Conservation (phyloP, 2,797 vertebrate species). For the Gallinago nigripennis region DNA sequence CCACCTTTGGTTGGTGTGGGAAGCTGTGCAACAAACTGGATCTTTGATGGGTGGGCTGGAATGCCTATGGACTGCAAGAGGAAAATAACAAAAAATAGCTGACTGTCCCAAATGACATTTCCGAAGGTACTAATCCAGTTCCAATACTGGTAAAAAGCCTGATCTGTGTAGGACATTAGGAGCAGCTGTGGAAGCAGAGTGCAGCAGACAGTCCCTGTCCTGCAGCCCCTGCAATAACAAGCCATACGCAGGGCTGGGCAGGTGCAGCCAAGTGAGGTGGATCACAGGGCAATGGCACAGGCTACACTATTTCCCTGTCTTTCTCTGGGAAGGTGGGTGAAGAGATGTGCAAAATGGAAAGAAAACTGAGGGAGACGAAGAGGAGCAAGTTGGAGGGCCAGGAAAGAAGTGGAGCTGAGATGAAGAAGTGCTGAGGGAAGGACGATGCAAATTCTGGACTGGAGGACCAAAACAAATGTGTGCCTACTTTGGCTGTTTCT, state of each 20-base stretch:
- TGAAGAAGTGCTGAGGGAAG: background rate
- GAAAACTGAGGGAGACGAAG: background rate
- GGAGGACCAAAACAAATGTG: background rate
- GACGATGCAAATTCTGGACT: background rate
- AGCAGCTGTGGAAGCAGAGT: background rate
- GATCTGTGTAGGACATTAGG: background rate
- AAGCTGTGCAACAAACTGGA: background rate
- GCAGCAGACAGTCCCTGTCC: background rate
- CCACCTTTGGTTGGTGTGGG: background rate
- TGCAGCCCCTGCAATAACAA: background rate
- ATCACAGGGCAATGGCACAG: background rate
- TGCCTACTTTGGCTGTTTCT: background rate
- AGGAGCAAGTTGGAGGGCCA: background rate
- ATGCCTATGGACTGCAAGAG: background rate
- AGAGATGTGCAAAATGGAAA: background rate
- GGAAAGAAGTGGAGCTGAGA: background rate
- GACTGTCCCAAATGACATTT: background rate
- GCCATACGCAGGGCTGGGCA: fast-evolving
- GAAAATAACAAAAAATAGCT: background rate
- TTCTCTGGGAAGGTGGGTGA: background rate
- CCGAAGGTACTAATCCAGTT: background rate
- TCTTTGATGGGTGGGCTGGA: background rate
- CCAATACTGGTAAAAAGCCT: background rate
- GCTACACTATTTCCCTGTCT: background rate
- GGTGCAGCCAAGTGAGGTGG: background rate